These are phyloP conservation scores for Hemithea aestivaria DNA, from an alignment of 2,888 invertebrate genomes.

Conservation along the genomic window DNA sequence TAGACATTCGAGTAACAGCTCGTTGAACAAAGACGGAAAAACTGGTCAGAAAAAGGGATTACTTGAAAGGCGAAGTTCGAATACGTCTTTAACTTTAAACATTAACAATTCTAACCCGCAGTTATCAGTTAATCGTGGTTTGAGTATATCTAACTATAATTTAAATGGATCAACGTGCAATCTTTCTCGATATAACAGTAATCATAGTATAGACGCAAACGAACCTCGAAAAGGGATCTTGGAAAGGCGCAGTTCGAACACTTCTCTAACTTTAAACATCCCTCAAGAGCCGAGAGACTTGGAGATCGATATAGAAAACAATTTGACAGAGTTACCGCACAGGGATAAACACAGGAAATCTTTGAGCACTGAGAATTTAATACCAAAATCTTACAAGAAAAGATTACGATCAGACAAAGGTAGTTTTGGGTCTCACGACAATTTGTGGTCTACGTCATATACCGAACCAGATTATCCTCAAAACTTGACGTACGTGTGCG, in stretches of 20 bases:
- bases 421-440: conserved; percentile 71
- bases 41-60: conserved; percentile 82
- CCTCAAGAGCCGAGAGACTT: conserved; percentile 67
- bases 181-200: conserved; percentile 69
- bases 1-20: conserved; percentile 78
- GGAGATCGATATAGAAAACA: conserved; percentile 64
- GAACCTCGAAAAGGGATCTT: conserved; percentile 81
- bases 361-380: conserved; percentile 80
- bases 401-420: conserved; percentile 52
- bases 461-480: conserved; percentile 59
- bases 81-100: conserved; percentile 92
- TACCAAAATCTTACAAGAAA: conserved; percentile 71
- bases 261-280: conserved; percentile 85
- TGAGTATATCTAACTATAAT: conserved; percentile 75
- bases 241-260: conserved; percentile 89
- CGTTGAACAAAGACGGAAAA: conserved; percentile 69
- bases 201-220: conserved; percentile 62
- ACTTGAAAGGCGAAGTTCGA: conserved; percentile 92
- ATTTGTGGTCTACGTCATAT: conserved; percentile 71
- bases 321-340: conserved; percentile 57
- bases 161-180: conserved; percentile 74
- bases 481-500: conserved; percentile 65
- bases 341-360: conserved; percentile 75
- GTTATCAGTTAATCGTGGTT: conserved; percentile 63
- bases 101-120: conserved; percentile 70